These are phyloP conservation scores for Phalloptychus januarius DNA, from an alignment of 2,797 vertebrate species.

Conservation along the genomic window DNA sequence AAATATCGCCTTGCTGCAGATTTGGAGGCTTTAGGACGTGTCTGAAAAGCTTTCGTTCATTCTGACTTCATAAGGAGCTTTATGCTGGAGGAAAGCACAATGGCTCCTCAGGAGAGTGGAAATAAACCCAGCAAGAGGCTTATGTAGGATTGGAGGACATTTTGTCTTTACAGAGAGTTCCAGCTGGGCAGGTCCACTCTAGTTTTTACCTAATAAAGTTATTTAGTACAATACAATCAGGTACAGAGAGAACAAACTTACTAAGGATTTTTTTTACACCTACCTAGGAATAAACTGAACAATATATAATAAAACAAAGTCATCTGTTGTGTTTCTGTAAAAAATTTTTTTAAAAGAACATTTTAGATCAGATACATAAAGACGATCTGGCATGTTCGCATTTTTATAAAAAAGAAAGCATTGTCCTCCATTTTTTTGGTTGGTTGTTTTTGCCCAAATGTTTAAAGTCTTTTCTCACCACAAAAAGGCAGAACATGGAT, in stretches of 20 bases:
- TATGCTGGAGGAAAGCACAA: neutral
- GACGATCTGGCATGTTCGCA: neutral
- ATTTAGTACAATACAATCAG: neutral
- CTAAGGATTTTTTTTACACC: neutral
- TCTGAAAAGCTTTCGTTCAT: slow-evolving; percentile 13
- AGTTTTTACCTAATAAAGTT: neutral
- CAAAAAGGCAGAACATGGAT: no score
- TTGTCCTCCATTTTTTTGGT: neutral
- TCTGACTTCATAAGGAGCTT: neutral
- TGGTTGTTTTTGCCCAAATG: neutral
- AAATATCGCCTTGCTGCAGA: neutral
- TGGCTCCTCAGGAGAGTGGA: neutral
- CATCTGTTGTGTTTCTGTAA: neutral
- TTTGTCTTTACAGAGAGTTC: neutral
- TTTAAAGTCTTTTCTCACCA: no score
- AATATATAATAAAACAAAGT: neutral
- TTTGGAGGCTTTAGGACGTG: slow-evolving; percentile 9
- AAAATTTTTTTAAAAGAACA: no score
- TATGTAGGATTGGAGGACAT: neutral
- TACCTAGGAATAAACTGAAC: neutral
- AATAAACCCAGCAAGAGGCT: neutral
- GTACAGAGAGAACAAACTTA: neutral
- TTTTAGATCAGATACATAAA: neutral
- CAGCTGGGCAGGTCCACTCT: neutral
- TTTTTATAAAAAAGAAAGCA: neutral